Evolutionary conservation across 2,888 invertebrate genomes (phyloP), one percentile per base, ranked within the genome.

Genomic region (Opisthograptis luteolata): DNA sequence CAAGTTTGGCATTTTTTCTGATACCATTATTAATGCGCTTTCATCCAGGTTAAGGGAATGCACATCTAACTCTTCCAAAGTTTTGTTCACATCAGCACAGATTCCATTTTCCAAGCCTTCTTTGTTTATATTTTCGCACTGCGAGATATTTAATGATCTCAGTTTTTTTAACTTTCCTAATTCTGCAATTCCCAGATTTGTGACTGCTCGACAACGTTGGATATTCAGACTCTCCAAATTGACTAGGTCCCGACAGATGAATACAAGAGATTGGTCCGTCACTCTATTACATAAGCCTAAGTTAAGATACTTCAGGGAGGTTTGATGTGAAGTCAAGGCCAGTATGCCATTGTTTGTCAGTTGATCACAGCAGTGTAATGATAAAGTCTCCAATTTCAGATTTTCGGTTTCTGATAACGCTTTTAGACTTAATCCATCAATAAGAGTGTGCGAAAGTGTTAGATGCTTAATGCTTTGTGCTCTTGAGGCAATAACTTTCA

Each of bases 391-490:
- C n/a, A 94, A 73, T 52, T 85, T 69, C 10, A 94, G 73, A 47
- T 90, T 81, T 27, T 89, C 76, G 5, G 93, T 77, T 60, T 92
- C 87, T 10, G 92, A 88, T 27, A 95, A 70, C 5, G 84, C 71
- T 51, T 91, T 81, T 14, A 96, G 76, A 7, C 94, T 92, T 12
- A 87, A 78, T 34, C 94, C 93, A 70, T 94, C 94, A 54, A 96
- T 93, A 0, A 94, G 80, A 1, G 95, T 96, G 46, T 92, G 89
- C 51, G 94, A 94, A 55, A 96, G 93, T 61, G 93, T 89, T 14
- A 96, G 75, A 5, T 86, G 86, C 59, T 92, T 94, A 10, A 96
- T 81, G 22, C 81, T 81, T 25, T 76, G 68, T 3, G 92, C 91
- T 68, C 92, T 92, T 1, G 81, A 76, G 39, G 79, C 78, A 34